These are phyloP conservation scores for Sipha maydis DNA, from an alignment of 2,888 invertebrate species.

Conservation along the genomic window DNA sequence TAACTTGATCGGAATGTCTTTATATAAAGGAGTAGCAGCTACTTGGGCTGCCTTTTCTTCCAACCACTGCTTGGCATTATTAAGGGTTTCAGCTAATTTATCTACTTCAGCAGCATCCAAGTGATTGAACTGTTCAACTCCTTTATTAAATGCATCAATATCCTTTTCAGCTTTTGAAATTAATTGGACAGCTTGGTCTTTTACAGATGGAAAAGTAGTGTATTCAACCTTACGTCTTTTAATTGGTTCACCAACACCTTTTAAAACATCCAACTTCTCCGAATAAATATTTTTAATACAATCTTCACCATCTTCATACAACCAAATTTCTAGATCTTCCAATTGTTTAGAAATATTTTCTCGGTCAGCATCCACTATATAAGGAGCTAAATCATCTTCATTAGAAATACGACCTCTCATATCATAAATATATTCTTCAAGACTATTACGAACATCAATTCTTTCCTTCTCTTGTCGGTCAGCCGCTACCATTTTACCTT, in stretches of 20 bases:
- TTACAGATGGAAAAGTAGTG: slow-evolving; percentile 80
- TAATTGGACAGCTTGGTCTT: slow-evolving; percentile 85
- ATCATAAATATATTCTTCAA: slow-evolving; percentile 99
- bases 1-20: slow-evolving; percentile 80
- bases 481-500: slow-evolving; percentile 84
- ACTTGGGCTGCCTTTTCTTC: slow-evolving; percentile 76
- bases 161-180: slow-evolving; percentile 76
- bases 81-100: slow-evolving; percentile 77
- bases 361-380: slow-evolving; percentile 79
- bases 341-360: slow-evolving; percentile 70
- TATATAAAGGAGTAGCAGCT: slow-evolving; percentile 75
- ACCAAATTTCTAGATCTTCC: slow-evolving; percentile 92
- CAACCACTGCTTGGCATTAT: slow-evolving; percentile 83
- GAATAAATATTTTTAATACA: slow-evolving; percentile 80
- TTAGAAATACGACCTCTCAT: slow-evolving; percentile 87
- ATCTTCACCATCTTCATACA: slow-evolving; percentile 97
- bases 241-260: slow-evolving; percentile 89
- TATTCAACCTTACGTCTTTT: slow-evolving; percentile 84
- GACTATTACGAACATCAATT: slow-evolving; percentile 93
- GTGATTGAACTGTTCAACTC: slow-evolving; percentile 69
- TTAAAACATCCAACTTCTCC: slow-evolving; percentile 70
- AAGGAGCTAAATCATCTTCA: slow-evolving; percentile 80
- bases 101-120: slow-evolving; percentile 80
- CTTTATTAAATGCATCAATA: slow-evolving; percentile 75
- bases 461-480: slow-evolving; percentile 95